Evolutionary conservation across 2,888 invertebrate species (phyloP).

Genomic region (Ptychoptera contaminata): DNA sequence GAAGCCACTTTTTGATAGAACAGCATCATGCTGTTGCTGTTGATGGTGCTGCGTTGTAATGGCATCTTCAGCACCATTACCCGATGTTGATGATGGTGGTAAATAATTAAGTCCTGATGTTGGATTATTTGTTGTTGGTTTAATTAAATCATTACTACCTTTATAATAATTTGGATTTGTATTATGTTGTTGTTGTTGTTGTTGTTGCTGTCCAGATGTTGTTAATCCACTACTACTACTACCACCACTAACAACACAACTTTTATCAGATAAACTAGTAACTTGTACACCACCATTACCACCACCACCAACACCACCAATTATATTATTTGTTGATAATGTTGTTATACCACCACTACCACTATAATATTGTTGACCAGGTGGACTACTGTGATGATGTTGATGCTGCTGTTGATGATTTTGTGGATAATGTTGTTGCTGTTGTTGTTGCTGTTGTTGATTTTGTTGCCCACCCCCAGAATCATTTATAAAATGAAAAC

Average conservation of each 20-base stretch:
- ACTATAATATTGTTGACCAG: neutral
- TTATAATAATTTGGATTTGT: neutral
- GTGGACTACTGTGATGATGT: too few relatives aligned
- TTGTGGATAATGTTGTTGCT: constrained; percentile 19
- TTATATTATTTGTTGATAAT: constrained; percentile 12
- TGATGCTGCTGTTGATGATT: constrained; percentile 28
- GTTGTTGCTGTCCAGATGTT: neutral
- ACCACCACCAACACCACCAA: constrained; percentile 11
- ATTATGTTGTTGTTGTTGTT: neutral
- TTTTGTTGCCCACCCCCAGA: constrained; percentile 7
- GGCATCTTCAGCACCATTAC: too few relatives aligned
- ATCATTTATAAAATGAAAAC: neutral
- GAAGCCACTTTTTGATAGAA: too few relatives aligned
- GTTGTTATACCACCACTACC: constrained; percentile 13
- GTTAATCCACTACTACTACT: neutral
- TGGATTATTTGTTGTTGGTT: too few relatives aligned
- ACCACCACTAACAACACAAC: too few relatives aligned
- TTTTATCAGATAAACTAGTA: too few relatives aligned
- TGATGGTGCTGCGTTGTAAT: too few relatives aligned
- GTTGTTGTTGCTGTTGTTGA: constrained; percentile 14
- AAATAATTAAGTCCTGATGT: too few relatives aligned
- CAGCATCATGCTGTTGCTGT: too few relatives aligned
- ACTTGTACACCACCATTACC: constrained; percentile 13
- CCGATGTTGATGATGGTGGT: too few relatives aligned
- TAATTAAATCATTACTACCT: too few relatives aligned